A percentile compares a stretch with the other conserved stretches of the same genome.
phyloP scores from a whole-genome alignment of 2,113 vertebrate species.

The Scomber scombrus region DNA sequence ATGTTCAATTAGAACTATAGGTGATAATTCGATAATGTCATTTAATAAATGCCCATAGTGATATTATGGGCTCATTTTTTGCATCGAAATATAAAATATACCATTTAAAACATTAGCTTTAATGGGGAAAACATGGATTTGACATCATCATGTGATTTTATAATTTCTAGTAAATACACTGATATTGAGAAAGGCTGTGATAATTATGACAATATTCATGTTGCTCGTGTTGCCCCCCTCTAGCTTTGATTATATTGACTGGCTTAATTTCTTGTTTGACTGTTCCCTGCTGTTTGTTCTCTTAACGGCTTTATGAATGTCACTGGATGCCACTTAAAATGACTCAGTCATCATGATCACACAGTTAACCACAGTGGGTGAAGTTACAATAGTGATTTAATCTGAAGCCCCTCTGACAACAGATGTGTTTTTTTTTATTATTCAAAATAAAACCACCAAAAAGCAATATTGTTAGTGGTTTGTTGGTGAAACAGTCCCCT shows the following conservation, averaged over 20 bases:
- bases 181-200: neutral
- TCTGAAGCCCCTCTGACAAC: conserved; percentile 4
- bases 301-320: conserved; percentile 37
- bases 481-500: neutral
- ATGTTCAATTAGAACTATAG: neutral
- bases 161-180: neutral
- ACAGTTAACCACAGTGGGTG: conserved; percentile 13
- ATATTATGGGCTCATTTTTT: neutral
- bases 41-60: neutral
- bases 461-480: neutral
- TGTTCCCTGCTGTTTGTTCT: conserved; percentile 33
- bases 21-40: neutral
- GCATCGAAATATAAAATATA: neutral
- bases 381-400: conserved; percentile 31
- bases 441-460: too few species aligned
- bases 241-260: neutral
- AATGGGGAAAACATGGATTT: neutral
- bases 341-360: conserved; percentile 5
- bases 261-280: conserved; percentile 17
- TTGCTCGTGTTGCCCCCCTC: neutral
- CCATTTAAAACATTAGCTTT: neutral
- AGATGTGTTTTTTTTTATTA: neutral
- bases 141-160: neutral
- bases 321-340: conserved; percentile 36
- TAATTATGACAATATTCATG: neutral